Evolutionary conservation across 2,113 vertebrate genomes (phyloP).

Genomic region (Acanthochromis polyacanthus): DNA sequence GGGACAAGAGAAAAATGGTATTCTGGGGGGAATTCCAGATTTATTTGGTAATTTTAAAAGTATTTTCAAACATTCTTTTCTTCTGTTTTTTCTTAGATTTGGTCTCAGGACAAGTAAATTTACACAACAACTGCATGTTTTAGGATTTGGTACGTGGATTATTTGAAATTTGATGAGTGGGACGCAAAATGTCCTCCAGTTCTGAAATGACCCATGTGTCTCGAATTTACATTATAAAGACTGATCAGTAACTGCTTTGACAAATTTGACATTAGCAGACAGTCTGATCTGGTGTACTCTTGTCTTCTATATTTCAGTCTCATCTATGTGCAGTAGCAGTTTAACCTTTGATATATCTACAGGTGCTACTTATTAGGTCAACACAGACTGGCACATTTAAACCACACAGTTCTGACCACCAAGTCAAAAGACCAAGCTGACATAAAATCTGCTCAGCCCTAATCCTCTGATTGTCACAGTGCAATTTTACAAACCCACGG

Average conservation of each 20-base stretch:
- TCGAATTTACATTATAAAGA: too few species aligned
- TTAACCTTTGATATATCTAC: not conserved
- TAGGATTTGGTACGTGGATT: too few species aligned
- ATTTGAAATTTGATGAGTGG: too few species aligned
- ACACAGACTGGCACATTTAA: not conserved
- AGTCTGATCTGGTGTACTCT: not conserved
- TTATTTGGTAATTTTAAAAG: too few species aligned
- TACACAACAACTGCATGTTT: too few species aligned
- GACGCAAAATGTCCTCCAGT: too few species aligned
- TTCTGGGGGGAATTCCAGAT: too few species aligned
- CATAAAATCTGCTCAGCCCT: conserved; percentile 2
- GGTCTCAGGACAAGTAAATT: too few species aligned
- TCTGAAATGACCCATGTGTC: too few species aligned
- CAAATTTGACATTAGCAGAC: not conserved
- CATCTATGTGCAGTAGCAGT: not conserved
- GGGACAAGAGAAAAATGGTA: too few species aligned
- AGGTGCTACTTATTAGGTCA: not conserved
- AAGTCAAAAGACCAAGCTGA: conserved; percentile 11
- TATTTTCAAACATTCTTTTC: too few species aligned
- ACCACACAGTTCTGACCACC: not conserved
- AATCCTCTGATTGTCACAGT: conserved; percentile 4
- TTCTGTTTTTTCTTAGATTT: too few species aligned
- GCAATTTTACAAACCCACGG: conserved; percentile 5
- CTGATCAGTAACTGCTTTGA: not conserved
- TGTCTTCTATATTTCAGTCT: not conserved